Evolutionary conservation across 1,140 invertebrate genomes (phyloP).

Genomic region (Temnothorax nylanderi): DNA sequence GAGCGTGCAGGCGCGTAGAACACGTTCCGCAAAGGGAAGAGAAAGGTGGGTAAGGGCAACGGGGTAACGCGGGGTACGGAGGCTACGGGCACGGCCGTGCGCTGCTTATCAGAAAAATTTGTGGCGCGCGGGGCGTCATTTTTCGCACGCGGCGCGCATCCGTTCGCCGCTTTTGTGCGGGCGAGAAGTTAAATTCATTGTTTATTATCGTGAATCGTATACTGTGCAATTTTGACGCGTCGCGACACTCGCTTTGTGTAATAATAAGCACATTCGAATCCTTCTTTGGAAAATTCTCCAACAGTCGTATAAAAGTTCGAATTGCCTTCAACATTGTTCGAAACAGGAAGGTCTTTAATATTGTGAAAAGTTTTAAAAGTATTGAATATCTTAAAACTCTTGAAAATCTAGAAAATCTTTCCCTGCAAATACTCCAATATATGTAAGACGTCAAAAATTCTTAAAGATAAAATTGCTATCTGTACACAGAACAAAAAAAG

Average conservation of each 20-base stretch:
- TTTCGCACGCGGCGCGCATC: constrained; percentile 50
- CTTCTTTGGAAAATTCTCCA: neutral
- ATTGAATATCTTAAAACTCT: neutral
- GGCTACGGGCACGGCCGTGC: constrained; percentile 3
- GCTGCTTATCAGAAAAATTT: constrained; percentile 69
- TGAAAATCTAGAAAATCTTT: neutral
- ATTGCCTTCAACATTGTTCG: neutral
- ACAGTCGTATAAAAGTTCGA: neutral
- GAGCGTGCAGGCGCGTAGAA: constrained; percentile 74
- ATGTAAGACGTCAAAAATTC: neutral
- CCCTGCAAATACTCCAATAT: neutral
- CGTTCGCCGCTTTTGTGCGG: constrained; percentile 31
- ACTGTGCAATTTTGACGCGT: neutral
- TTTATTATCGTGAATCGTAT: constrained; percentile 28
- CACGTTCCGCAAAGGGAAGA: constrained; percentile 67
- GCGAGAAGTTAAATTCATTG: constrained; percentile 48
- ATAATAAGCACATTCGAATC: neutral
- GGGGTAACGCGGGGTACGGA: neutral
- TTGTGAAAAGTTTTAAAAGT: neutral
- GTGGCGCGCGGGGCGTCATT: constrained; percentile 60
- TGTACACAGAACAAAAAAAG: no score
- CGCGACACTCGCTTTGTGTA: neutral
- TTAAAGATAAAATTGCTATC: neutral
- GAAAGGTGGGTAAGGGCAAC: constrained; percentile 2
- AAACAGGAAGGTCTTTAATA: neutral